Evolutionary conservation across 2,888 invertebrate genomes (phyloP).

Genomic region (Limnephilus rhombicus): DNA sequence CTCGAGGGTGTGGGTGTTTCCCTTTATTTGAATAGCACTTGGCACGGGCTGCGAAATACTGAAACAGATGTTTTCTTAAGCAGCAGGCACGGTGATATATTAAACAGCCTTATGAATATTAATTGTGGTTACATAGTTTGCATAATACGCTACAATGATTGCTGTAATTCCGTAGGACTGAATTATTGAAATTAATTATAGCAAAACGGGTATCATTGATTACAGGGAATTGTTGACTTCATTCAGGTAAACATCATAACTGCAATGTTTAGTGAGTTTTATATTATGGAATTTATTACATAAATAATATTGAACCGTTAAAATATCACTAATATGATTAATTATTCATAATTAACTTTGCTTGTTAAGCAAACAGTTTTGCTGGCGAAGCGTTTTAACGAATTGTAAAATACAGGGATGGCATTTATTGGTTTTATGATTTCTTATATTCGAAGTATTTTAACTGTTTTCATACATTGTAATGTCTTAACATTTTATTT

Average conservation of each 20-base stretch:
- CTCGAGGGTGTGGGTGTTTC: background rate
- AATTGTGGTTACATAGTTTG: background rate
- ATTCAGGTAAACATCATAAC: background rate
- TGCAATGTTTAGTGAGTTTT: background rate
- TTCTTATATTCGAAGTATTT: too few relatives aligned
- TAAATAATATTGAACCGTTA: background rate
- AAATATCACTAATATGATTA: background rate
- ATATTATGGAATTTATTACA: background rate
- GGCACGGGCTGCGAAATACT: background rate
- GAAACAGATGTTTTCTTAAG: background rate
- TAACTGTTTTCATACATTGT: too few relatives aligned
- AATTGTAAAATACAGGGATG: too few relatives aligned
- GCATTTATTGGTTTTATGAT: too few relatives aligned
- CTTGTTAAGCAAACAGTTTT: background rate
- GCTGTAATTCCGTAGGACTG: background rate
- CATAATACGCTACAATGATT: constrained; percentile 1
- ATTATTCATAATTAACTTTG: background rate
- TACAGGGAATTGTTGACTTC: background rate
- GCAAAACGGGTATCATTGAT: background rate
- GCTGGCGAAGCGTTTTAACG: too few relatives aligned
- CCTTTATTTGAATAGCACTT: background rate
- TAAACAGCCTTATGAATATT: constrained; percentile 1
- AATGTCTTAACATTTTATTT: too few relatives aligned
- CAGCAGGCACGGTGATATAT: background rate
- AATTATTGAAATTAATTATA: background rate